Percentiles rank a stretch among this genome's conserved stretches.
Conservation (phyloP, 92 coral and sea anemone species). For the Paragorgia papillata region DNA sequence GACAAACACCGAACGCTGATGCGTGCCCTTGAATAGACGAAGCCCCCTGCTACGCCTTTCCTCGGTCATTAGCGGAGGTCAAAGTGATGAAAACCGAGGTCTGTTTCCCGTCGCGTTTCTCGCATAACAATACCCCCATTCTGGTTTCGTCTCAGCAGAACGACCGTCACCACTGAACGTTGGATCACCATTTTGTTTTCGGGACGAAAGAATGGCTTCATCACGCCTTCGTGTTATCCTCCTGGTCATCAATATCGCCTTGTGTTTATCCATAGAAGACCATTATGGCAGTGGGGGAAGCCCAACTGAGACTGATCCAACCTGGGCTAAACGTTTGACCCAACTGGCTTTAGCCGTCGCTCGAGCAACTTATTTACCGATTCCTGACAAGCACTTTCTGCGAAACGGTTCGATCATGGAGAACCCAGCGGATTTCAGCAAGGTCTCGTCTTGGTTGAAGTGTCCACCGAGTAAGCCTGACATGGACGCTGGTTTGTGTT, state of each 20-base stretch:
- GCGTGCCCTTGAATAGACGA: too few relatives aligned
- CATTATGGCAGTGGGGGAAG: not conserved
- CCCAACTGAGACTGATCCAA: not conserved
- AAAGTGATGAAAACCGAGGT: too few relatives aligned
- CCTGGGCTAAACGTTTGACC: not conserved
- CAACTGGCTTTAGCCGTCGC: conserved; percentile 25
- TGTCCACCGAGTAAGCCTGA: not conserved
- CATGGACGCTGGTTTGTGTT: conserved; percentile 23
- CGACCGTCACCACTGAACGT: too few relatives aligned
- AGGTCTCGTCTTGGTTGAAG: not conserved
- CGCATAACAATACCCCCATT: too few relatives aligned
- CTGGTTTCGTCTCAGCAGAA: too few relatives aligned
- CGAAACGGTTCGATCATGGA: conserved; percentile 29
- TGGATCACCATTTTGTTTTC: too few relatives aligned
- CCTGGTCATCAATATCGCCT: conserved; percentile 1
- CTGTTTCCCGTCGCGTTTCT: too few relatives aligned
- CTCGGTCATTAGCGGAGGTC: too few relatives aligned
- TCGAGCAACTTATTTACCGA: conserved; percentile 15
- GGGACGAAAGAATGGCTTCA: not conserved
- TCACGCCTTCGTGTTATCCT: not conserved
- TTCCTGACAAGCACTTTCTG: not conserved
- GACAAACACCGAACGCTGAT: too few relatives aligned
- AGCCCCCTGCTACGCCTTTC: too few relatives aligned
- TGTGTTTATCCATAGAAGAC: not conserved
- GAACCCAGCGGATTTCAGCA: conserved; percentile 16